Conservation (phyloP, 2,797 vertebrate species). For the Octomys mimax region DNA sequence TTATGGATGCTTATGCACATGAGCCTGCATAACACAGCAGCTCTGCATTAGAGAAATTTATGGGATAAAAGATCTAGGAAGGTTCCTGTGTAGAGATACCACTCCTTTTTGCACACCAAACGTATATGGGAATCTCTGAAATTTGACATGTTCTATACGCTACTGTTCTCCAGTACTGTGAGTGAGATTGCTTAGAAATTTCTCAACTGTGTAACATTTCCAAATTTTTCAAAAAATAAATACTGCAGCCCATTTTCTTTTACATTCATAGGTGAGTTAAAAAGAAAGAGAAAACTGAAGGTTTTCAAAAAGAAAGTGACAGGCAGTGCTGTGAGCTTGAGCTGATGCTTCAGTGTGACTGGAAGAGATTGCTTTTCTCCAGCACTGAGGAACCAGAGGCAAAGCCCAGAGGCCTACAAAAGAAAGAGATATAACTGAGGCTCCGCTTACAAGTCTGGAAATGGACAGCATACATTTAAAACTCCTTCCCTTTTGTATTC, state of each 20-base stretch:
- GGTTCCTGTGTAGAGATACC: not conserved
- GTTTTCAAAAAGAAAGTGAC: not conserved
- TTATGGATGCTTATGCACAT: constrained; percentile 59
- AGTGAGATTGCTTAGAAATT: not conserved
- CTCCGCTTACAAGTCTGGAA: not conserved
- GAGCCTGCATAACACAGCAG: constrained; percentile 16
- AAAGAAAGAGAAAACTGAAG: not conserved
- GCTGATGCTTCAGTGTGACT: not conserved
- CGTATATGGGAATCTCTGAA: not conserved
- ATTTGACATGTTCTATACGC: not conserved
- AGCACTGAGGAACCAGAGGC: not conserved
- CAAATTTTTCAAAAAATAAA: constrained; percentile 5
- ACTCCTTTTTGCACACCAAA: not conserved
- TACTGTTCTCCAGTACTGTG: not conserved
- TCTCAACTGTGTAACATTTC: constrained; percentile 13
- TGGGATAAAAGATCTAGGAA: not conserved
- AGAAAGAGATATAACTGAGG: not conserved
- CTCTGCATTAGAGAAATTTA: constrained; percentile 26
- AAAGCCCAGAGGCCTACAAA: not conserved
- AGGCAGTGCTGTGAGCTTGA: not conserved
- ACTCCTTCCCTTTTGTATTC: not conserved
- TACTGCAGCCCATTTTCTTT: not conserved
- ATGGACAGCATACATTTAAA: not conserved
- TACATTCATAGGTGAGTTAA: not conserved
- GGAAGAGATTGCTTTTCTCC: not conserved